Base-by-base conservation (phyloP, 2,888 invertebrate species). In the Drosophila suboccidentalis region DNA sequence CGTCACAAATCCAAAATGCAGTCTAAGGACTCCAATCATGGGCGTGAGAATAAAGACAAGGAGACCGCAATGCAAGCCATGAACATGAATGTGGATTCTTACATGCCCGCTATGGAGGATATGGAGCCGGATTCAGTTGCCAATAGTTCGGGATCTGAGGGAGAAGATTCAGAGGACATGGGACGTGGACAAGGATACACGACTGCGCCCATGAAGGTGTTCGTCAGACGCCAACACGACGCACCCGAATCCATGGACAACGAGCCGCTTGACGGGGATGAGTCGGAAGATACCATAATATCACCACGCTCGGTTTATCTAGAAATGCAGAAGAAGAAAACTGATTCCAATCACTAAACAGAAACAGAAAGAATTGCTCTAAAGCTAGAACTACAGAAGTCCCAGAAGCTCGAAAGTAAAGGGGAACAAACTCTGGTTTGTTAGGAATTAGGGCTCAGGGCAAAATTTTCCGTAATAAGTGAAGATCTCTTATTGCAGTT, bases 381-480 rank as follows among this genome's bases (percentile, higher is more conserved):
- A 22, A 17, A 63, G 53, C 58, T 43, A 55, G 36, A 32, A 44
- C 10, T 29, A 26, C 32, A 43, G 19, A 34, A 32, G 57, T 39
- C 26, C 68, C 39, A 50, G 26, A 10, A 68, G 57, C 58, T 59
- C 46, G 11, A 39, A 26, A 15, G n/a, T 46, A 9, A 19, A 46
- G 17, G 44, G 36, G 57, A 19, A 19, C 51, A 53, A 53, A 49
- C 51, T 41, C 8, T 4, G 32, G 44, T 53, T 44, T 26, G 54
- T 26, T 38, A 46, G 53, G 8, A 44, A 8, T 8, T 15, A 41
- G 71, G 74, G 67, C 57, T 22, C 19, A 39, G 58, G 58, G 57
- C 66, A 60, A 83, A 86, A 82, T 83, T 86, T 71, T 51, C 57
- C 78, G 83, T 80, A 51, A 62, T 44, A 67, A 59, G 38, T 54